Percentiles rank a stretch among this genome's conserved stretches.
Evolutionary conservation across 2,888 invertebrate species (phyloP).

Genomic region (Lasius fuliginosus): DNA sequence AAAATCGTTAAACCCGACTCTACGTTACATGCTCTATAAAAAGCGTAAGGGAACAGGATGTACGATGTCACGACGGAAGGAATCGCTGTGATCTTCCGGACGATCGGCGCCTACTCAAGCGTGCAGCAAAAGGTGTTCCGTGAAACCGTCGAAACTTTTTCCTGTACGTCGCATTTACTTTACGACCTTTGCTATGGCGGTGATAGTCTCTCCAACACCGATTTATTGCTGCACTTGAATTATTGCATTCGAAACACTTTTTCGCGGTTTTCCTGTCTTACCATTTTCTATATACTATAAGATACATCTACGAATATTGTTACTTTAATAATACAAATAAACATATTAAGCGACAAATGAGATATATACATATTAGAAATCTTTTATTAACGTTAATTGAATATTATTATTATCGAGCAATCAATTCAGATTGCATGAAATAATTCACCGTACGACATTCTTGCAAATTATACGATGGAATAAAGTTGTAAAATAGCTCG

Average conservation of each 20-base stretch:
- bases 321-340: background rate
- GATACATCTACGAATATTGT: background rate
- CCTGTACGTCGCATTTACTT: slow-evolving; percentile 36
- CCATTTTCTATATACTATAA: background rate
- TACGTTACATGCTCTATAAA: slow-evolving; percentile 6
- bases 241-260: slow-evolving; percentile 34
- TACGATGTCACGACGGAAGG: background rate
- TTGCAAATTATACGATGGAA: background rate
- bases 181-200: slow-evolving; percentile 30
- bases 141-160: slow-evolving; percentile 41
- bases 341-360: background rate
- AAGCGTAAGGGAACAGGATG: background rate
- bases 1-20: slow-evolving; percentile 23
- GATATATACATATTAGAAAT: background rate
- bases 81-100: slow-evolving; percentile 37
- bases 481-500: slow-evolving; percentile 21
- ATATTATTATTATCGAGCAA: background rate
- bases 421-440: background rate
- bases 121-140: slow-evolving; percentile 16
- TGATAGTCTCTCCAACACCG: slow-evolving; percentile 44
- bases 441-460: background rate
- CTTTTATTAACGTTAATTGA: background rate
- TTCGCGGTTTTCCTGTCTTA: background rate
- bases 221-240: slow-evolving; percentile 54
- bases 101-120: slow-evolving; percentile 28